Evolutionary conservation across 2,888 invertebrate genomes (phyloP), one percentile per base, ranked within the genome.

Genomic region (Chrysopilus asiliformis): DNA sequence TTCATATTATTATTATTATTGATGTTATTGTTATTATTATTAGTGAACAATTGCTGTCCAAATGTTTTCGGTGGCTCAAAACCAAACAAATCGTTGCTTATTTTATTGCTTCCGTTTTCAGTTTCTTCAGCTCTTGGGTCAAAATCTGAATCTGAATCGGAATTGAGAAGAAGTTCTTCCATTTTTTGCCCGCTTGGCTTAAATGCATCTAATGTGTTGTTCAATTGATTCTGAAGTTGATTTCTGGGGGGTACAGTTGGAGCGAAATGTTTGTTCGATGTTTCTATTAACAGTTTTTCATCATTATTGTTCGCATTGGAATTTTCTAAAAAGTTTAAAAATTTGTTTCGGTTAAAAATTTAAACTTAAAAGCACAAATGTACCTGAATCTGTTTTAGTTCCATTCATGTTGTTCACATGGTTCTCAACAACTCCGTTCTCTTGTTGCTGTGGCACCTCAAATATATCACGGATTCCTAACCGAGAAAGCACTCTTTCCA

Each of bases 101-200:
- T 43, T 36, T 52, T 48, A 42, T 52, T 49, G 50, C 42, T 33
- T 3, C 34, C 62, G 57, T 53, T 67, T 55, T 50, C 56, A 40
- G 45, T 74, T 57, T 87, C 87, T 48, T 73, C 79, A 14, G 87
- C 87, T 43, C 90, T 73, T 1, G 91, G 90, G 68, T 91, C 85
- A 56, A 91, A 91, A 61, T 86, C 81, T 44, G 76, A 79, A 51
- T 89, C 85, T 37, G 87, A 77, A 56, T 86, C 82, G 2, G 74
- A 74, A 53, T 82, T 78, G 50, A 85, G 68, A 9, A 85, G 58
- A 13, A 83, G 58, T 24, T 79, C 80, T 58, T 85, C 84, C 44
- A 83, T 68, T 63, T 80, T 82, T 27, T 82, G 78, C 45, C 81
- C 83, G 26, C 73, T 65, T 22, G 78, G 78, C 49, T 74, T 71